These are phyloP conservation scores for Petrolisthes cinctipes DNA, from an alignment of 2,888 invertebrate species.

Conservation along the genomic window DNA sequence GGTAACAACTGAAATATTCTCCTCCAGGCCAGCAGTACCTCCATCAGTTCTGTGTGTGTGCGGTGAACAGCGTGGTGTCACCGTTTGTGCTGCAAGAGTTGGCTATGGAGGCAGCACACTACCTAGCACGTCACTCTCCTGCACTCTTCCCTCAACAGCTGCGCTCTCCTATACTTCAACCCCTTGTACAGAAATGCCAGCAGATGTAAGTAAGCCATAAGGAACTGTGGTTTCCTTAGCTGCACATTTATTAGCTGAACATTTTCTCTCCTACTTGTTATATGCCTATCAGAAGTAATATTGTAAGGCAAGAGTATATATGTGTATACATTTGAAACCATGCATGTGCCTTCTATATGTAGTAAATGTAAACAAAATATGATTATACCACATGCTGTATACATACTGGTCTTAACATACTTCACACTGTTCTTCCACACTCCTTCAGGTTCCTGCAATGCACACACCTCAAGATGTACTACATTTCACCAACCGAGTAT, in stretches of 20 bases:
- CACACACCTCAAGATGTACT: constrained; percentile 95
- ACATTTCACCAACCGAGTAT: constrained; percentile 89
- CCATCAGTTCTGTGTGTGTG: constrained; percentile 96
- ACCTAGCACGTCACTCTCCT: constrained; percentile 80
- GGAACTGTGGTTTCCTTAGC: background rate
- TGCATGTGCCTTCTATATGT: too few relatives aligned
- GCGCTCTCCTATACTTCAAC: constrained; percentile 85
- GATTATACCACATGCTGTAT: too few relatives aligned
- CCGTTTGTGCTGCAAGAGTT: constrained; percentile 97
- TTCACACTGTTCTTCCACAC: too few relatives aligned
- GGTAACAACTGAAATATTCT: background rate
- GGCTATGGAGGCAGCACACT: constrained; percentile 92
- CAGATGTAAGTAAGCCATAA: constrained; percentile 82
- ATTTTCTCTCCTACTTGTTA: background rate
- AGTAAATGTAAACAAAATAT: too few relatives aligned
- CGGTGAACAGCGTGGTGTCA: constrained; percentile 90
- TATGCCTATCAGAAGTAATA: too few relatives aligned
- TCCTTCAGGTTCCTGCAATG: constrained; percentile 90
- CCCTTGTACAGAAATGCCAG: constrained; percentile 95
- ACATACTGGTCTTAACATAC: too few relatives aligned
- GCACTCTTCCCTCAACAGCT: constrained; percentile 79
- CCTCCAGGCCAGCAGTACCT: constrained; percentile 87
- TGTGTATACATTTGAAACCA: too few relatives aligned
- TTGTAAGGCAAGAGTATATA: too few relatives aligned
- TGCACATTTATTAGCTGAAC: too few relatives aligned